Conservation (phyloP, 2,797 vertebrate genomes). For the Anguilla megastoma region DNA sequence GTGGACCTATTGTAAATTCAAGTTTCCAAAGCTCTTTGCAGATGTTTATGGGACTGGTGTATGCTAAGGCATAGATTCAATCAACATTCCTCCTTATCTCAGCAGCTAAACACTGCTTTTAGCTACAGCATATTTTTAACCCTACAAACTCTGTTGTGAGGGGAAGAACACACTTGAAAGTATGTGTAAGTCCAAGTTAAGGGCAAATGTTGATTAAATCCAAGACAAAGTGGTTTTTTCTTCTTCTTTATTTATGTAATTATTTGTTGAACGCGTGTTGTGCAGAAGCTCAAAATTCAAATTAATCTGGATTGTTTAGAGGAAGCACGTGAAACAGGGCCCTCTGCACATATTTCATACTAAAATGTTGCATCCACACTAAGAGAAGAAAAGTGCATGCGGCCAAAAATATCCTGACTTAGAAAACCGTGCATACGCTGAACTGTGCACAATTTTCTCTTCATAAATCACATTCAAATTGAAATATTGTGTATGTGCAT, state of each 20-base stretch:
- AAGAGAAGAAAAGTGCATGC: too few species aligned
- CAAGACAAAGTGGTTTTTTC: not conserved
- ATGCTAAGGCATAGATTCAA: not conserved
- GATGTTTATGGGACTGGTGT: conserved; percentile 14
- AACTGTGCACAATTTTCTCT: too few species aligned
- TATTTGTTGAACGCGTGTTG: not conserved
- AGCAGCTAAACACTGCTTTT: not conserved
- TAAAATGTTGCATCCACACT: too few species aligned
- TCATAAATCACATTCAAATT: too few species aligned
- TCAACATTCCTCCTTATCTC: not conserved
- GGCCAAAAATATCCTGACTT: too few species aligned
- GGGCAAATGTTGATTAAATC: not conserved
- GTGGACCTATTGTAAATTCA: not conserved
- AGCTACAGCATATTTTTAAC: not conserved
- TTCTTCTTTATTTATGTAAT: not conserved
- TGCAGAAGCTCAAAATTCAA: too few species aligned
- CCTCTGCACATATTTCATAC: too few species aligned
- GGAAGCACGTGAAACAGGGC: too few species aligned
- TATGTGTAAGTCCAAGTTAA: not conserved
- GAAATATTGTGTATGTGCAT: too few species aligned
- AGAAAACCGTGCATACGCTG: too few species aligned
- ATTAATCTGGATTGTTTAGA: too few species aligned
- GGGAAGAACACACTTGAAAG: not conserved
- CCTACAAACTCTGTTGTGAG: not conserved
- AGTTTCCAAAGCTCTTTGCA: not conserved